A percentile compares a stretch with the other conserved stretches of the same genome.
These are phyloP conservation scores for Steinernema feltiae DNA, from an alignment of 1,140 invertebrate species.

Conservation along the genomic window DNA sequence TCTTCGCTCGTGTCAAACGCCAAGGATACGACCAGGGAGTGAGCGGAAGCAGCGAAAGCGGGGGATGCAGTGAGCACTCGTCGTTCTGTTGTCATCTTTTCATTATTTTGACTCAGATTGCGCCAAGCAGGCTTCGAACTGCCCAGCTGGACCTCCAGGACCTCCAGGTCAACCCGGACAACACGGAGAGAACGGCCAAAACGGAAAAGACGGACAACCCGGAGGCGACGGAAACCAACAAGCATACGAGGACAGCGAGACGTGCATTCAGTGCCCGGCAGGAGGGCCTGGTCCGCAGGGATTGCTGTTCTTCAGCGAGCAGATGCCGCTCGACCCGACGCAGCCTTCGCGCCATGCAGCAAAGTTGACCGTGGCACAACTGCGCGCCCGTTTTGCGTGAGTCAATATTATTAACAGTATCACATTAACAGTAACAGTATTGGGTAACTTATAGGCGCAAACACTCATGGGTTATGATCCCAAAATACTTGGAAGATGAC, in stretches of 20 bases:
- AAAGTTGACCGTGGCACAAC: no score
- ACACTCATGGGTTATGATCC: no score
- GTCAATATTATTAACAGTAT: no score
- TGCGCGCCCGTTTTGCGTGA: no score
- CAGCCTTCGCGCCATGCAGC: no score
- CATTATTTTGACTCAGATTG: neutral
- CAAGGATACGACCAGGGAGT: neutral
- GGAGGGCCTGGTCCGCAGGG: neutral
- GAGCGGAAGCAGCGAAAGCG: neutral
- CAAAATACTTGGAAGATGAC: no score
- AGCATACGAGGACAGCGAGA: neutral
- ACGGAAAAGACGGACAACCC: neutral
- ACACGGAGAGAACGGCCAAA: neutral
- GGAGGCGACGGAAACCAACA: neutral
- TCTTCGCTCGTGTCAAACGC: no score
- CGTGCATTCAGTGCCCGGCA: neutral
- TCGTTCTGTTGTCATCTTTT: neutral
- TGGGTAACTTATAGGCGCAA: no score
- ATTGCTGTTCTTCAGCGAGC: no score
- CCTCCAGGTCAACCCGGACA: neutral
- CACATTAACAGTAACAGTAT: no score
- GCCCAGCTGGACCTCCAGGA: neutral
- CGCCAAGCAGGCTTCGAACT: neutral
- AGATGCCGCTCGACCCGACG: no score
- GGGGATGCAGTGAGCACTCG: neutral